These are phyloP conservation scores for Gryllus longicercus DNA, from an alignment of 2,888 invertebrate species.

Conservation along the genomic window DNA sequence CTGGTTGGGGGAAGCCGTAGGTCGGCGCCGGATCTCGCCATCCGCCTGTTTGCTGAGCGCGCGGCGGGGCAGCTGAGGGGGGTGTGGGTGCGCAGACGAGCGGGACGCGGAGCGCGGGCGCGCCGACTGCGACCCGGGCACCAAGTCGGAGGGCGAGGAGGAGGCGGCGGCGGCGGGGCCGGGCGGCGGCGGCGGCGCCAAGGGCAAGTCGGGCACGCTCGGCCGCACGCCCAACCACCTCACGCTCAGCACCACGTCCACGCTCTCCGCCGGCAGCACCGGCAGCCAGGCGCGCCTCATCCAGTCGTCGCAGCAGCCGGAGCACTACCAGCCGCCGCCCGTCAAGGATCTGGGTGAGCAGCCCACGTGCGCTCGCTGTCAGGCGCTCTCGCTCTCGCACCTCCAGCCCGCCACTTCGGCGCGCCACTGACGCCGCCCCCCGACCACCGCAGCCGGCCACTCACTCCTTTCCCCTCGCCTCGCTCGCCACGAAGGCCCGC, in stretches of 20 bases:
- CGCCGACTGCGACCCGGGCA: constrained; percentile 58
- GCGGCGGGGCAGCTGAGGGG: constrained; percentile 52
- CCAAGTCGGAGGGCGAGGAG: constrained; percentile 83
- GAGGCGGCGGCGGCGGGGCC: constrained; percentile 61
- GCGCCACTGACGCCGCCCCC: constrained; percentile 35
- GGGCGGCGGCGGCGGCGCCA: constrained; percentile 42
- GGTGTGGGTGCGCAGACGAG: constrained; percentile 62
- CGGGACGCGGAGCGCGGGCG: constrained; percentile 41
- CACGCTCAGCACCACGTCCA: constrained; percentile 89
- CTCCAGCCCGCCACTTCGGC: no score
- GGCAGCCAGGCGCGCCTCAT: constrained; percentile 90
- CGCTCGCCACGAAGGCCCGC: no score
- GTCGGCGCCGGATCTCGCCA: no score
- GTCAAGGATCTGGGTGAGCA: constrained; percentile 85
- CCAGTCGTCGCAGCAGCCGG: constrained; percentile 90
- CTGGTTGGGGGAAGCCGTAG: no score
- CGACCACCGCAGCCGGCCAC: constrained; percentile 42
- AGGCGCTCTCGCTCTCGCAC: constrained; percentile 29
- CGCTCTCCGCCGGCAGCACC: constrained; percentile 88
- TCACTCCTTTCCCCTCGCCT: no score
- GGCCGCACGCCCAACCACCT: constrained; percentile 92
- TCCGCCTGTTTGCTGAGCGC: constrained; percentile 55
- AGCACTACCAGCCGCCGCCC: constrained; percentile 84
- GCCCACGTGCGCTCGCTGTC: constrained; percentile 11
- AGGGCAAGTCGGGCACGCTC: constrained; percentile 57